These are phyloP conservation scores for Drosophila subpulchrella DNA, from an alignment of 1,140 invertebrate species.

Conservation along the genomic window DNA sequence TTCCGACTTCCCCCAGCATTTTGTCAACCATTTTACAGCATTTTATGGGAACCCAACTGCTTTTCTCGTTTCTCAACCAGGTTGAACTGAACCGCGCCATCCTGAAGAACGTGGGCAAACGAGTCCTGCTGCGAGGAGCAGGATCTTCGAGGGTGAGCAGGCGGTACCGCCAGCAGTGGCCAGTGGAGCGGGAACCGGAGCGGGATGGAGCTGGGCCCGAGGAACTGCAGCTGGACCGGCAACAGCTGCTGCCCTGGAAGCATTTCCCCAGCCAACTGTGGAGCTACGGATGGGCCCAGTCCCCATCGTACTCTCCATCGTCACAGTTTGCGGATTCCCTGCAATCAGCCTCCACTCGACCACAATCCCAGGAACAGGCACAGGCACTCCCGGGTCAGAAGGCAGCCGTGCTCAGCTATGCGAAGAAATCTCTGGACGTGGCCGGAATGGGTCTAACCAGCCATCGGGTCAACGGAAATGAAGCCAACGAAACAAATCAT, in stretches of 20 bases:
- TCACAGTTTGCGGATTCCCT: slow-evolving; percentile 65
- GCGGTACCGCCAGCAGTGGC: slow-evolving; percentile 41
- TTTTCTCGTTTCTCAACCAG: slow-evolving; percentile 44
- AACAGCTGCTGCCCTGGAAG: slow-evolving; percentile 42
- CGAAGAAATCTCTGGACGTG: slow-evolving; percentile 63
- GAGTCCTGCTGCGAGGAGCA: slow-evolving; percentile 69
- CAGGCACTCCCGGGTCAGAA: slow-evolving; percentile 15
- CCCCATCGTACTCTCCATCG: slow-evolving; percentile 30
- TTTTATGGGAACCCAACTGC: slow-evolving; percentile 59
- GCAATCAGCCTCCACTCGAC: slow-evolving; percentile 28
- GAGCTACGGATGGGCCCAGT: slow-evolving; percentile 51
- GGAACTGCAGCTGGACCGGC: slow-evolving; percentile 36
- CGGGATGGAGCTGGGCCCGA: slow-evolving; percentile 25
- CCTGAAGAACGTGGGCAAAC: slow-evolving; percentile 87
- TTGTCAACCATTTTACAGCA: slow-evolving; percentile 31
- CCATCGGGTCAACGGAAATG: slow-evolving; percentile 71
- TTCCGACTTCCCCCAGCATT: neutral
- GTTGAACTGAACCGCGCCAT: slow-evolving; percentile 86
- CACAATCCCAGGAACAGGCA: slow-evolving; percentile 18
- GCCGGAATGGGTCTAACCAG: slow-evolving; percentile 41
- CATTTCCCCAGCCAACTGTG: slow-evolving; percentile 75
- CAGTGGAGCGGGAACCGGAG: slow-evolving; percentile 17
- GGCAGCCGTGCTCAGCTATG: slow-evolving; percentile 50
- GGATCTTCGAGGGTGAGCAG: slow-evolving; percentile 23
- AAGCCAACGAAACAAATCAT: slow-evolving; percentile 76